These are phyloP conservation scores for Anastatus disparis DNA, from an alignment of 1,140 invertebrate species.

Conservation along the genomic window DNA sequence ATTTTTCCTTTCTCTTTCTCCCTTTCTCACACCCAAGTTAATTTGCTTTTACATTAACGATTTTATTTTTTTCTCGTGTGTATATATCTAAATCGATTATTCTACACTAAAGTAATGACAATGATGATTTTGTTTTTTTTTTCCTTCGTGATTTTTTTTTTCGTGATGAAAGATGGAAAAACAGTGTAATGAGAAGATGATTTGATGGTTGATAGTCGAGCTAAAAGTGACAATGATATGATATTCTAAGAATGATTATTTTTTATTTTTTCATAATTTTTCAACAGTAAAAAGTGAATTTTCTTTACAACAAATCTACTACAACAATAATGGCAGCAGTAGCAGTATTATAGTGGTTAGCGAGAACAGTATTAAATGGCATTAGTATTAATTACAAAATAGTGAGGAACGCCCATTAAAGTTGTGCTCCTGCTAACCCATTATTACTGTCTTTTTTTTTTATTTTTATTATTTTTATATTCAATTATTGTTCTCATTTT, in stretches of 20 bases:
- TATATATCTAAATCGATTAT: no score
- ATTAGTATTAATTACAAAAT: slow-evolving; percentile 37
- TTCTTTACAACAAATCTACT: slow-evolving; percentile 31
- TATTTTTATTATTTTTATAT: slow-evolving; percentile 17
- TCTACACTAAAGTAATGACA: no score
- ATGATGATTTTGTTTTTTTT: neutral
- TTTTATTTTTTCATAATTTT: neutral
- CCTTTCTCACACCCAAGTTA: slow-evolving; percentile 37
- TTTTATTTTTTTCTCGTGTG: no score
- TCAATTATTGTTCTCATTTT: neutral
- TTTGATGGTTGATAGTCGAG: slow-evolving; percentile 37
- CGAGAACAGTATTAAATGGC: slow-evolving; percentile 33
- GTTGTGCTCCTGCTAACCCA: slow-evolving; percentile 34
- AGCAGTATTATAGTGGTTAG: slow-evolving; percentile 21
- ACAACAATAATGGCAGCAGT: slow-evolving; percentile 21
- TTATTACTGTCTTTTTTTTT: slow-evolving; percentile 27
- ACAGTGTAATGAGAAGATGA: neutral
- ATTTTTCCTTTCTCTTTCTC: slow-evolving; percentile 25
- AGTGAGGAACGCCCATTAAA: slow-evolving; percentile 31
- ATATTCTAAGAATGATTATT: no score
- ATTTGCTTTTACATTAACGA: neutral
- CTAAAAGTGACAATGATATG: slow-evolving; percentile 6
- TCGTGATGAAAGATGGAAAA: slow-evolving; percentile 30
- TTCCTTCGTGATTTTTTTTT: slow-evolving; percentile 15
- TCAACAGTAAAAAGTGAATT: slow-evolving; percentile 33